These are phyloP conservation scores for Drosophila ironensis DNA, from an alignment of 1,140 invertebrate species.

Conservation along the genomic window DNA sequence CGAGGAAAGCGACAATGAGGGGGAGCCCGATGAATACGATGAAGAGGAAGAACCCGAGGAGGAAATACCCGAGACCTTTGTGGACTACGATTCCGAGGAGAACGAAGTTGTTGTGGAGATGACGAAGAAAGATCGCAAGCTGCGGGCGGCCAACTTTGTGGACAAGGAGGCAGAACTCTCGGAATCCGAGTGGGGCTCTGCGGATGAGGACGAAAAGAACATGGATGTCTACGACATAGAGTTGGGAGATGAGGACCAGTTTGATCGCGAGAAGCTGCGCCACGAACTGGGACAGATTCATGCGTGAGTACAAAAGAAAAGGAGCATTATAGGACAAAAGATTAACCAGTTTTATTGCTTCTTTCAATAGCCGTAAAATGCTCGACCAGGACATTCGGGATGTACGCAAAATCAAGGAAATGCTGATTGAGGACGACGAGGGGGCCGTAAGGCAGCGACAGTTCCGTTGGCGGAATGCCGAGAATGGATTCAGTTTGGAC, in stretches of 20 bases:
- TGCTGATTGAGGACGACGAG: conserved; percentile 92
- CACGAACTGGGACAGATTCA: conserved; percentile 87
- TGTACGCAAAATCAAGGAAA: conserved; percentile 88
- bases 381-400: conserved; percentile 90
- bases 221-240: conserved; percentile 88
- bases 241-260: conserved; percentile 87
- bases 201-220: conserved; percentile 88
- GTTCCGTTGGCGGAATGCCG: conserved; percentile 90
- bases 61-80: conserved; percentile 82
- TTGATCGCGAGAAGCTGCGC: conserved; percentile 86
- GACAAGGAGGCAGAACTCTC: conserved; percentile 93
- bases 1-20: conserved; percentile 62
- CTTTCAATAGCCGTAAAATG: conserved; percentile 84
- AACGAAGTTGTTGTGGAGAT: conserved; percentile 84
- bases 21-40: conserved; percentile 47
- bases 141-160: conserved; percentile 86
- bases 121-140: conserved; percentile 82
- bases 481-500: conserved; percentile 82
- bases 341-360: background rate
- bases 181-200: conserved; percentile 89
- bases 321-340: background rate
- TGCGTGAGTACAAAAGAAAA: conserved; percentile 82
- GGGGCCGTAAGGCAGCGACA: conserved; percentile 87
- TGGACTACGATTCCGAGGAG: conserved; percentile 88
- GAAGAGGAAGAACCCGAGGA: conserved; percentile 70